Evolutionary conservation across 1,140 invertebrate species (phyloP), one percentile per base, ranked within the genome.

Genomic region (Cardiocondyla obscurior): DNA sequence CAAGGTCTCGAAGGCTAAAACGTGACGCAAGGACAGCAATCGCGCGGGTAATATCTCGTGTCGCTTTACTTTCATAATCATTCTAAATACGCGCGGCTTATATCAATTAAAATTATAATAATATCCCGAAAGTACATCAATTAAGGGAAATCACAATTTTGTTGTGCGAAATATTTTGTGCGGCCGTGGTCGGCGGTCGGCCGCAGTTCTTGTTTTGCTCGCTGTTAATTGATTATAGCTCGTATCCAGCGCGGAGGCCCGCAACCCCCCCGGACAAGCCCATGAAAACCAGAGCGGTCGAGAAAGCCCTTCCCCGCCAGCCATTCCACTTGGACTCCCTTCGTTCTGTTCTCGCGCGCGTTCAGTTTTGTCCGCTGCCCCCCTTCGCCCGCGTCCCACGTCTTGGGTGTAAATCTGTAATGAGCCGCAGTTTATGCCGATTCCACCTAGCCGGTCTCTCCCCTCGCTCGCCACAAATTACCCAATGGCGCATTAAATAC

Each of bases 211-310:
- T 91, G 90, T 91, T 87, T 90, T 83, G 82, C 85, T 73, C 49
- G 60, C 36, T 89, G 90, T 92, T 92, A 92, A 93, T 93, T 92
- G 91, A 93, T 93, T 92, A 92, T 90, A 89, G 91, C 84, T 92
- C 89, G 89, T 89, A 90, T 83, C 85, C 83, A 79, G 60, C 85
- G 84, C 85, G 85, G 85, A 86, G 86, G 69, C 87, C 87, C 84
- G 58, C 82, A 89, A 89, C 85, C 89, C 85, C 85, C 64, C n/a
- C n/a, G n/a, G 62, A 28, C 65, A 85, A n/a, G 72, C 81, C 72
- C 65, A 74, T 69, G 65, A 81, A 76, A 82, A 51, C 67, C 77
- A 74, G 73, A 67, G 67, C 81, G 70, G 33, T 76, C 76, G 51
- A 72, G 62, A n/a, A n/a, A 81, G 76, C 83, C 83, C 79, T 85